phyloP scores from a whole-genome alignment of 2,797 vertebrate genomes.

The Phoebastria nigripes region DNA sequence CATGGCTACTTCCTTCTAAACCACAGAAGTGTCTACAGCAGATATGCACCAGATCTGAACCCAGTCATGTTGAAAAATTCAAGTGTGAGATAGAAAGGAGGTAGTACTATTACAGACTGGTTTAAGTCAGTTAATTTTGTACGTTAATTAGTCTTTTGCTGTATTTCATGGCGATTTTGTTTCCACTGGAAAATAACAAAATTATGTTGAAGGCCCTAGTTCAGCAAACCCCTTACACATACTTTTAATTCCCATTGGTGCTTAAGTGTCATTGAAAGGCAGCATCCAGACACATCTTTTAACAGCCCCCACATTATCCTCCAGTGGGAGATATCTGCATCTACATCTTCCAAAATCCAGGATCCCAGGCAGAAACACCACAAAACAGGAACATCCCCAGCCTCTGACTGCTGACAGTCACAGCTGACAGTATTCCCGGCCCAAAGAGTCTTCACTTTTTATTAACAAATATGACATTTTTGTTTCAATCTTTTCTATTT shows the following conservation, averaged over 20 bases:
- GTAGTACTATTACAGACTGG: not conserved
- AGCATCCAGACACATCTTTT: not conserved
- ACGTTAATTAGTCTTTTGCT: not conserved
- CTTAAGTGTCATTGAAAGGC: not conserved
- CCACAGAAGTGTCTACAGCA: not conserved
- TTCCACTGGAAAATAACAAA: not conserved
- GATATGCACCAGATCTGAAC: not conserved
- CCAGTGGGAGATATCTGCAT: not conserved
- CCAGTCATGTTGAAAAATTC: not conserved
- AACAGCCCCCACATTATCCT: not conserved
- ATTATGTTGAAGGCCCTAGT: not conserved
- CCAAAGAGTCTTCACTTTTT: not conserved
- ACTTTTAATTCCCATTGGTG: not conserved
- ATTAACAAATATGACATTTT: not conserved
- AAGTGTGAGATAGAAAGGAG: not conserved
- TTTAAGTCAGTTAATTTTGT: not conserved
- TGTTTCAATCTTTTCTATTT: not conserved
- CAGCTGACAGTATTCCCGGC: not conserved
- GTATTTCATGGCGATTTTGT: not conserved
- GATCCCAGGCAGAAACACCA: not conserved
- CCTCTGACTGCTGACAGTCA: not conserved
- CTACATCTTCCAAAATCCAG: fast-evolving
- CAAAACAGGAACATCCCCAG: not conserved
- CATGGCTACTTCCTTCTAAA: not conserved
- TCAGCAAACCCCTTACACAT: not conserved